Evolutionary conservation across 2,113 vertebrate species (phyloP).

Genomic region (Tragulus kanchil): DNA sequence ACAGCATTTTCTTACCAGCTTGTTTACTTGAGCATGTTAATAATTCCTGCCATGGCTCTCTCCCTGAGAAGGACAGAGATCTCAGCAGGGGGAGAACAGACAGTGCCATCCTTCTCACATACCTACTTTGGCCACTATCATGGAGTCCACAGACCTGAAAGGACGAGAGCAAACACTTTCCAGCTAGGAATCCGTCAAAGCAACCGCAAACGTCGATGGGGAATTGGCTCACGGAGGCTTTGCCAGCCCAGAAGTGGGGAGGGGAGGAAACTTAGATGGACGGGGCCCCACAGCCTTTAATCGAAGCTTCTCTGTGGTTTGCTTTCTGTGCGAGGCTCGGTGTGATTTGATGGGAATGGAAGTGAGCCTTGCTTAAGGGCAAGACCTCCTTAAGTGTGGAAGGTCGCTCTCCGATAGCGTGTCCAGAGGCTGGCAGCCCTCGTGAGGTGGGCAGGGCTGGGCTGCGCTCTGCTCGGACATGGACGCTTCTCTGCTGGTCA

Average conservation of each 20-base stretch:
- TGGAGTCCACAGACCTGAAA: background rate
- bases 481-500: background rate
- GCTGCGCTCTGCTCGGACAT: accelerated
- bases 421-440: accelerated
- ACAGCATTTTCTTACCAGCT: conserved; percentile 61
- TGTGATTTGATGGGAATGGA: accelerated
- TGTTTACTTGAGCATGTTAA: conserved; percentile 59
- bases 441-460: background rate
- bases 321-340: background rate
- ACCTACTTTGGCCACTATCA: background rate
- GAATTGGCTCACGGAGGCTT: background rate
- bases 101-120: background rate
- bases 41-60: background rate
- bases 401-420: accelerated
- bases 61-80: background rate
- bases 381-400: background rate
- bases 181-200: background rate
- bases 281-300: accelerated
- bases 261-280: accelerated
- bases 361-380: background rate
- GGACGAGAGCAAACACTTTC: background rate
- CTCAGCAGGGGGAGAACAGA: accelerated
- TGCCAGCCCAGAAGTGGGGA: background rate
- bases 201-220: background rate
- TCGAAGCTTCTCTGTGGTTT: accelerated